These are phyloP conservation scores for Sebastes schlegelii DNA, from an alignment of 2,113 vertebrate genomes.

Conservation along the genomic window DNA sequence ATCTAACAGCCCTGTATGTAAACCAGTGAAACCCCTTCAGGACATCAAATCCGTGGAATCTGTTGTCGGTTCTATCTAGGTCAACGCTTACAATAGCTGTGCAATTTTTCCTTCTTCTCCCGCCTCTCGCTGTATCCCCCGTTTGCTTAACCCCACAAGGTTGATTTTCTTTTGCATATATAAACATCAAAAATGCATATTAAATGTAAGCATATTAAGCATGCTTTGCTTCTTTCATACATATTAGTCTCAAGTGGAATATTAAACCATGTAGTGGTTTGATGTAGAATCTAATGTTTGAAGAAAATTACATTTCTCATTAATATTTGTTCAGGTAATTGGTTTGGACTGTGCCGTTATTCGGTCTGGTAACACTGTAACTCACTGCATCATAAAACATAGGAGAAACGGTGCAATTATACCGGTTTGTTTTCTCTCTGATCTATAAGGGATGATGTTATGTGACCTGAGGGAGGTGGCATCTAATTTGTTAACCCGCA, in stretches of 20 bases:
- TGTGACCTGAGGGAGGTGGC: conserved; percentile 41
- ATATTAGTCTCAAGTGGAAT: conserved; percentile 61
- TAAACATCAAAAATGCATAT: conserved; percentile 69
- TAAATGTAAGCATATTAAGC: conserved; percentile 64
- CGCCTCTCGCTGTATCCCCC: conserved; percentile 51
- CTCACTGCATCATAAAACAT: conserved; percentile 14
- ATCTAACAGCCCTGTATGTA: conserved; percentile 80
- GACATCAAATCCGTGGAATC: conserved; percentile 82
- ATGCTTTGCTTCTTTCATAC: conserved; percentile 55
- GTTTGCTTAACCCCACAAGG: conserved; percentile 73
- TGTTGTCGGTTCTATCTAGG: conserved; percentile 86
- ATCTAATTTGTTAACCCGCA: conserved; percentile 51
- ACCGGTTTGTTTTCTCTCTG: conserved; percentile 27
- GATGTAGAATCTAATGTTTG: conserved; percentile 45
- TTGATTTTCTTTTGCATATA: conserved; percentile 66
- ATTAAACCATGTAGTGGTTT: conserved; percentile 60
- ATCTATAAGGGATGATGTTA: conserved; percentile 40
- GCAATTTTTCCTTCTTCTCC: conserved; percentile 61
- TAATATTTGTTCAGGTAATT: conserved; percentile 51
- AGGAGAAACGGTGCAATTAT: conserved; percentile 19
- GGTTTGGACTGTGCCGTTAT: conserved; percentile 34
- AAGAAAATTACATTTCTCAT: conserved; percentile 42
- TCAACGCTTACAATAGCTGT: conserved; percentile 84
- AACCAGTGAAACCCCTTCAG: conserved; percentile 83
- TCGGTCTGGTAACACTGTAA: conserved; percentile 21